Conservation (phyloP, 2,797 vertebrate genomes). For the Pogonophryne albipinna region DNA sequence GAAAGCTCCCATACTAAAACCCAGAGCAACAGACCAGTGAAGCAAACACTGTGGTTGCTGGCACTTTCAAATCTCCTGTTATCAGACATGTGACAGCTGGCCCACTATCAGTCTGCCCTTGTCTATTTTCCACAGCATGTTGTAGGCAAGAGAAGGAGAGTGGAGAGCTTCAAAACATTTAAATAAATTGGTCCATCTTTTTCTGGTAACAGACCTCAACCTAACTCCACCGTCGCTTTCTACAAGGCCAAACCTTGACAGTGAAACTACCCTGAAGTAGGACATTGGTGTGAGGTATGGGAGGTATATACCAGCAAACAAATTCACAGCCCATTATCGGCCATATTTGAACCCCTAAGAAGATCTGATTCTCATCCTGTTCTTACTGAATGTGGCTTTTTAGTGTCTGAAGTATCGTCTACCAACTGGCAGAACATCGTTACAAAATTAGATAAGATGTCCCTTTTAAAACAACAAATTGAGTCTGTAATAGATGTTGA, state of each 20-base stretch:
- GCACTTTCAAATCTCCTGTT: conserved; percentile 49
- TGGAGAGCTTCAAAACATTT: conserved; percentile 44
- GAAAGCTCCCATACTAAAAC: conserved; percentile 45
- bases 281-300: conserved; percentile 45
- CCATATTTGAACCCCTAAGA: conserved; percentile 35
- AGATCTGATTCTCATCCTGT: conserved; percentile 44
- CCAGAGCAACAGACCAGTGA: conserved; percentile 47
- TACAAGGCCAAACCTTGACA: conserved; percentile 19
- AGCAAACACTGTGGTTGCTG: conserved; percentile 60
- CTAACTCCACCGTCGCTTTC: conserved; percentile 5
- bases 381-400: conserved; percentile 11
- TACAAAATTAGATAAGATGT: conserved; percentile 43
- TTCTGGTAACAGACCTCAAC: conserved; percentile 11
- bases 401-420: conserved; percentile 26
- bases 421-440: conserved; percentile 48
- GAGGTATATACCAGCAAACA: conserved; percentile 41
- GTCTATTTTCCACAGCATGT: conserved; percentile 46
- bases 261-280: conserved; percentile 46
- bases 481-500: conserved; percentile 42
- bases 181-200: conserved; percentile 43
- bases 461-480: conserved; percentile 37
- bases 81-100: conserved; percentile 72
- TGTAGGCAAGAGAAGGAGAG: conserved; percentile 34
- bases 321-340: conserved; percentile 50
- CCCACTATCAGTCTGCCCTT: conserved; percentile 52